Evolutionary conservation across 2,113 vertebrate species (phyloP), one percentile per base, ranked within the genome.

Genomic region (Butorides virescens): DNA sequence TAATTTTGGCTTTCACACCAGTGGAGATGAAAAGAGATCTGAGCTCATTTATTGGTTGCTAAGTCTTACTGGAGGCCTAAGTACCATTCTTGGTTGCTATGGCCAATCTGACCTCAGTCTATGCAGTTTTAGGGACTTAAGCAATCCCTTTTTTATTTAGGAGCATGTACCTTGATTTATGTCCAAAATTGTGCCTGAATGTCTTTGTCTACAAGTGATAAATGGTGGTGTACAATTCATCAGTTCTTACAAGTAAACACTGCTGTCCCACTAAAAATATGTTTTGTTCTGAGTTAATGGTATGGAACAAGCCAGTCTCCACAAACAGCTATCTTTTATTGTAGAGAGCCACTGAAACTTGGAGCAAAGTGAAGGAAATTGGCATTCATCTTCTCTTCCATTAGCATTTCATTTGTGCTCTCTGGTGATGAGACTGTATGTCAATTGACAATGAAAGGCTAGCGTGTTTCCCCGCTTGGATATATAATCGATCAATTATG

Each of bases 241-340:
- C 98, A 98, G 96, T 97, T 97, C 98, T 98, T 98, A 98, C 97
- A 98, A 98, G 98, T 98, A 98, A 98, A 98, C 97, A 98, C 97
- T 93, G 95, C 97, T 98, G 98, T 98, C 98, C 97, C 97, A 96
- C 98, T 98, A 98, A 98, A 98, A 98, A 98, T 98, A 98, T 97
- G 98, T 98, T 98, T 98, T 98, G 98, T 98, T 98, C 98, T 91
- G 97, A 97, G 98, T 98, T 98, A 98, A 98, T 98, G 98, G 96
- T 97, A 98, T 98, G 98, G 98, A 98, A 98, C 98, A 96, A 97
- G 97, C 97, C 97, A 97, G 97, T 97, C 97, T 98, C 96, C 91
- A 95, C 97, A 97, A 98, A 98, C 96, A 97, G 98, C 97, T 98
- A 97, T 98, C 97, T 98, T 97, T 98, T 96, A 97, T 98, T 98